Evolutionary conservation across 2,888 invertebrate genomes (phyloP), one percentile per base, ranked within the genome.

Genomic region (Cheilosia variabilis): DNA sequence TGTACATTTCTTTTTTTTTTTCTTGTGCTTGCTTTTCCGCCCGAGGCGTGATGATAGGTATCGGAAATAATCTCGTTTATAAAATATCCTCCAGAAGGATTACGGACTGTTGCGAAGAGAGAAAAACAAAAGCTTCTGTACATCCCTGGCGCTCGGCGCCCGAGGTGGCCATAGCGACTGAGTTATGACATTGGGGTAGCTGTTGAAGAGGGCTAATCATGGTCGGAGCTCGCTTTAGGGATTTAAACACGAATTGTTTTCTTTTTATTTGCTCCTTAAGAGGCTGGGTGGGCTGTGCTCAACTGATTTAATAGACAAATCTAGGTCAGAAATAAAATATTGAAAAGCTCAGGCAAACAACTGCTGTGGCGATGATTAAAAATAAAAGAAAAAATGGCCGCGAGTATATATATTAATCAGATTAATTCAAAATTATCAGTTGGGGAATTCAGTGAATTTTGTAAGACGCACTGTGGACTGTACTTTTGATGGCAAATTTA

Each of bases 21-120:
- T 7, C 6, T 34, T 9, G 43, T 60, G 13, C 27, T 53, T 41
- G 27, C 19, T 37, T 63, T 22, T 50, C 41, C 53, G 57, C 68
- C 62, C 41, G 62, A 57, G 55, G 81, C 81, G 57, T 68, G 76
- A 62, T 81, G 80, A 81, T 72, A 77, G 60, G 80, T 68, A 86
- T 86, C 81, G 86, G 80, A 86, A 86, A 86, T 86, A 81, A 86
- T 86, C 81, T 81, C 86, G 72, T 86, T 86, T 86, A 81, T 81
- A 72, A 81, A 77, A 86, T 86, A 81, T 80, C 81, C 81, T 76
- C 55, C 27, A 72, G 81, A 81, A 86, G 76, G 76, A 77, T 86
- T 86, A 84, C 71, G 65, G 55, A 76, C 31, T 86, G 71, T 34
- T 57, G 69, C 24, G 55, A 52, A 52, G 19, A 24, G 57, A 47